Base-by-base conservation (phyloP, 2,113 vertebrate species). In the Triplophysa tibetana region DNA sequence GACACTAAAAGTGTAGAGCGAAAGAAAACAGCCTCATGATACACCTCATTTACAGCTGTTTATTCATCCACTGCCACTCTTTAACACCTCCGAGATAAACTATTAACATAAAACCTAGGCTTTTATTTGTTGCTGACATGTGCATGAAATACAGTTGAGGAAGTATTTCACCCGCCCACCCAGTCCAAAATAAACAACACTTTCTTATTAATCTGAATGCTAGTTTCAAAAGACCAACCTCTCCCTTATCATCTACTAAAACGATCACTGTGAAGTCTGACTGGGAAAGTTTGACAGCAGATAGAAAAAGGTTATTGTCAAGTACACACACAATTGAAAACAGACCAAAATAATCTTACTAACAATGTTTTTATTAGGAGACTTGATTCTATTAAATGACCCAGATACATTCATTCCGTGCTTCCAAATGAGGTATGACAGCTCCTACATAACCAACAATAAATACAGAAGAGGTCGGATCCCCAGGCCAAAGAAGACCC, bases 361-460 rank as follows among this genome's bases (percentile, higher is more conserved):
- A 92, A 89, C 89, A 90, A 92, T 90, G 86, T 85, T 90, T 92
- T 91, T 90, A 89, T 91, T 89, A 91, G 88, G 86, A 88, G 87
- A 83, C 89, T 87, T 88, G 87, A 90, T 91, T 90, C 85, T 91
- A 90, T 91, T 91, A 91, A 93, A 92, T 89, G 91, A 88, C 91
- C 91, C 89, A 91, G 87, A 93, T 91, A 89, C 90, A 91, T 91
- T 93, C 88, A 91, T 67, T 87, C 86, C 84, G 87, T 84, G 91
- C 90, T 91, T 90, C 88, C 89, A 87, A 87, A 93, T 92, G 90
- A 89, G 87, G 92, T 84, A 78, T 91, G 92, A 94, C 93, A 93
- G 93, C 89, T 89, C 87, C 90, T 90, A 91, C 90, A 88, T 92
- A 91, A 90, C 84, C 87, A 81, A 92, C 91, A 92, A 89, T 92